A percentile compares a stretch with the other conserved stretches of the same genome.
Evolutionary conservation across 2,113 vertebrate species (phyloP).

Genomic region (Mus spicilegus): DNA sequence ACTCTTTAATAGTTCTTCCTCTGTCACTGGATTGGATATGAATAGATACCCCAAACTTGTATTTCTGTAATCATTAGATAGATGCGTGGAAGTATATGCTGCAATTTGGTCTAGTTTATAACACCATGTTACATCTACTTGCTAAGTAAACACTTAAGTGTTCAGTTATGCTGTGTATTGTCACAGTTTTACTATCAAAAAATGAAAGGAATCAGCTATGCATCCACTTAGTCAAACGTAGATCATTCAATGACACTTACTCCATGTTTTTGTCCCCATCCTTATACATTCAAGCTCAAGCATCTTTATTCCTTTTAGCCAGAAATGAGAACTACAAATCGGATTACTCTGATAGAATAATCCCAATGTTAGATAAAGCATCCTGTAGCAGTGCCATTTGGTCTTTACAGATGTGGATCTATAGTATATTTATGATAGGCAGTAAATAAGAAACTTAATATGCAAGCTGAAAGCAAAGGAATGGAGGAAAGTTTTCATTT

Average conservation of each 20-base stretch:
- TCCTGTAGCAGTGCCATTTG: not conserved
- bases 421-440: not conserved
- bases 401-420: not conserved
- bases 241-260: conserved; percentile 33
- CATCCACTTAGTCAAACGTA: not conserved
- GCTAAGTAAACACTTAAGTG: conserved; percentile 35
- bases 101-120: conserved; percentile 20
- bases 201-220: conserved; percentile 40
- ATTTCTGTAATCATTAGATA: conserved; percentile 53
- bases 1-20: not conserved
- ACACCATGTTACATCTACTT: not conserved
- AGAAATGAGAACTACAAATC: conserved; percentile 31
- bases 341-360: conserved; percentile 45
- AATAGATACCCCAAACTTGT: not conserved
- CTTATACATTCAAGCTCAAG: conserved; percentile 20
- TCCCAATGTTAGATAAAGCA: not conserved
- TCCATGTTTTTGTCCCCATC: not conserved
- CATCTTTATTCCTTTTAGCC: conserved; percentile 12
- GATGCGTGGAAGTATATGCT: not conserved
- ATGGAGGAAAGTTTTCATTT: conserved; percentile 37
- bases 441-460: not conserved
- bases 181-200: conserved; percentile 28
- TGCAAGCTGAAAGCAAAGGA: conserved; percentile 40
- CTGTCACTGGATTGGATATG: not conserved
- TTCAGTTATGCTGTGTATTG: conserved; percentile 28